Percentiles rank a stretch among this genome's conserved stretches.
Evolutionary conservation across 2,888 invertebrate species (phyloP).

Genomic region (Pterostichus niger): DNA sequence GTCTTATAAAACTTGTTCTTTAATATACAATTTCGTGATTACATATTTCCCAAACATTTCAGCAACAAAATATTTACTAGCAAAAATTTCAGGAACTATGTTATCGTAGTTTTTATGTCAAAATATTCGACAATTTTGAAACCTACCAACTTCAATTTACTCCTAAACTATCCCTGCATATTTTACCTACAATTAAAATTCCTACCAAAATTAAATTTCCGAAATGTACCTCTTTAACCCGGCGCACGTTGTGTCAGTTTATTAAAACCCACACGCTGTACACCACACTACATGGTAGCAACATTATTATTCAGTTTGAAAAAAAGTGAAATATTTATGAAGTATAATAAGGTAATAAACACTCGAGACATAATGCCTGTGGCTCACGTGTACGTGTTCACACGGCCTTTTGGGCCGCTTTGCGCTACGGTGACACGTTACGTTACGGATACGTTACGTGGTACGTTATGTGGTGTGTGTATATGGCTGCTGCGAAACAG

Average conservation of each 20-base stretch:
- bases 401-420: conserved; percentile 36
- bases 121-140: too few species aligned
- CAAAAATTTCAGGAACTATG: too few species aligned
- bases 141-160: too few species aligned
- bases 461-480: background rate
- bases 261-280: conserved; percentile 16
- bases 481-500: background rate
- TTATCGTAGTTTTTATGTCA: too few species aligned
- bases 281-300: conserved; percentile 19
- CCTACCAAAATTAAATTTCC: conserved; percentile 22
- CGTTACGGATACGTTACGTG: conserved; percentile 8
- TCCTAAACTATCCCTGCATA: too few species aligned
- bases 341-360: conserved; percentile 54
- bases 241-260: conserved; percentile 1
- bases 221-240: background rate
- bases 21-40: too few species aligned
- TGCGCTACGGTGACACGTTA: conserved; percentile 22
- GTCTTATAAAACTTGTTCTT: too few species aligned
- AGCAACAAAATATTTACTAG: too few species aligned
- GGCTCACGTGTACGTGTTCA: conserved; percentile 46
- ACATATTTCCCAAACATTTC: too few species aligned
- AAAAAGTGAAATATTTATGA: conserved; percentile 54
- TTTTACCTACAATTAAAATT: conserved; percentile 27
- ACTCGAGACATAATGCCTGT: conserved; percentile 38
- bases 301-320: conserved; percentile 53